Base-by-base conservation (phyloP, 2,888 invertebrate species). In the Elgonia sp. region DNA sequence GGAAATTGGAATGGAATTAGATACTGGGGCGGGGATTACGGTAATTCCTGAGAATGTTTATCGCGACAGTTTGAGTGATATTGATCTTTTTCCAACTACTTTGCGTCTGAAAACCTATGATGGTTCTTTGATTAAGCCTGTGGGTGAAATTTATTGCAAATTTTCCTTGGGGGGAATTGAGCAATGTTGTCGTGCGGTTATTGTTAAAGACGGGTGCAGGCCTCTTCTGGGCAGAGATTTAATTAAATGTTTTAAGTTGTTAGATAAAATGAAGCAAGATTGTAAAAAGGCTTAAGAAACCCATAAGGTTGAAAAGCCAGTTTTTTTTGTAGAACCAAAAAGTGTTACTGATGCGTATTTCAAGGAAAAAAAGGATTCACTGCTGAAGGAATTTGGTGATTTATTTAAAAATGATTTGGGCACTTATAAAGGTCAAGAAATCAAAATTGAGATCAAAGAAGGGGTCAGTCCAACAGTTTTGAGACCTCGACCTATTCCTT, bases 21-120 rank as follows among this genome's bases (percentile, higher is more conserved):
- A 90, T 75, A 90, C 91, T 75, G 92, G 92, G 65, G 91, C 92
- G 0, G 90, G 91, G 63, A 85, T 89, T 53, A 80, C 86, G 5
- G 86, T 88, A 29, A 82, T 86, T 42, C 76, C 86, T 1, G 37
- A 57, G 16, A n/a, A 69, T 1, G 12, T 50, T 16, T 86, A 69
- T 72, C 16, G 16, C 3, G 10, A 10, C 1, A 12, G 37, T 16
- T 62, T 62, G 37, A 37, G 9, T 0, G 7, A 20, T 37, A 18
- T 62, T 37, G 1, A 10, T 29, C 14, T 37, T 14, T 0, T 14
- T 10, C 37, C 62, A 12, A 62, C 62, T 0, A 37, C 7, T 1
- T 14, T 65, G 39, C 12, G 14, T 16, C 10, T 65, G 40, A 16
- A 18, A 20, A 85, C 81, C 20, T 89, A 89, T 50, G 85, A 87